Evolutionary conservation across 30 jellyfish, hydroid and myxozoan species (phyloP), one percentile per base, ranked within the genome.

Genomic region (Aurelia sp.): DNA sequence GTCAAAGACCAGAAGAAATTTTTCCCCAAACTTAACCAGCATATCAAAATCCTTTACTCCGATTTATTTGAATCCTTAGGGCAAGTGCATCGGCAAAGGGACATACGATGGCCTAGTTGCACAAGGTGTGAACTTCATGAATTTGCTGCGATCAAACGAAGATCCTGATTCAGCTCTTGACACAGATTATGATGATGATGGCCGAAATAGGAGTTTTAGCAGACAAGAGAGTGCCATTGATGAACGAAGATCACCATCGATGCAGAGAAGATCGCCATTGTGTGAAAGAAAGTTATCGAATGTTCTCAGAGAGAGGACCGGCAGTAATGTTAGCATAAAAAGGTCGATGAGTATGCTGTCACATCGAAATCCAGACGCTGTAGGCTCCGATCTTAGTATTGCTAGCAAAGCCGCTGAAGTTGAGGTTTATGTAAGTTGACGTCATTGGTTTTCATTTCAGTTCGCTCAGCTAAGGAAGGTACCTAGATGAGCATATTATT

Each of bases 11-110:
- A 37, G 50, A 37, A 37, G 50, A 37, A 5, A 3, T 37, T 35
- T 37, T 37, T 37, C 50, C 7, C 9, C 4, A 7, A 37, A 3
- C 50, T 37, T 1, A 4, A 37, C 50, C 50, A 37, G 10, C 50
- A 2, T 37, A 37, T 37, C 50, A 37, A 37, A 3, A 37, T 37
- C 50, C 50, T 37, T 37, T 9, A 37, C 50, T 37, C 50, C 3
- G 4, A 37, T 37, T 37, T 37, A 37, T 44, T 44, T 10, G 55
- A 44, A 44, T 44, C 55, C 55, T 44, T 23, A 92, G 98, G 98
- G 98, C 10, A 80, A 75, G 31, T 64, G 94, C 71, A 66, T 86
- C 18, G 98, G 89, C 40, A 73, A 75, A 57, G 98, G 98, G 18
- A 85, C 96, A 13, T 92, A 65, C 65, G 74, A 78, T 53, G 78